phyloP scores from a whole-genome alignment of 2,888 invertebrate species.

The Hyppa rectilinea region DNA sequence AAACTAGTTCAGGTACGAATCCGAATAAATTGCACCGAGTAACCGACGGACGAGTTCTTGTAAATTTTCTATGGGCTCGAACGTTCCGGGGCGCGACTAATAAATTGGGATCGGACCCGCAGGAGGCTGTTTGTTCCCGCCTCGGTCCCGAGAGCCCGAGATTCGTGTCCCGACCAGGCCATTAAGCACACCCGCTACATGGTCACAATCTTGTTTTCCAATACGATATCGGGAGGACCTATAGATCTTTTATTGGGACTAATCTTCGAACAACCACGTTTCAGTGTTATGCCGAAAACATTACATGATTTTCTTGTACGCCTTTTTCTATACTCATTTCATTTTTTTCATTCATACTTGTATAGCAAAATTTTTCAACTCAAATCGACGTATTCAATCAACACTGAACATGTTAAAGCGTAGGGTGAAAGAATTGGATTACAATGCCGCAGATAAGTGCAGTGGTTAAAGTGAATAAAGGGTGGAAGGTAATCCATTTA shows the following conservation, averaged over 20 bases:
- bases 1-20: conserved; percentile 52
- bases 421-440: conserved; percentile 19
- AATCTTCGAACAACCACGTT: conserved; percentile 59
- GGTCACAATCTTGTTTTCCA: conserved; percentile 72
- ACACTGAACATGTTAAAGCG: conserved; percentile 4
- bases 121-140: conserved; percentile 71
- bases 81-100: conserved; percentile 62
- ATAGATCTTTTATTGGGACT: conserved; percentile 58
- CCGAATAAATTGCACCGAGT: conserved; percentile 71
- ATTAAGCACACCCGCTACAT: conserved; percentile 77
- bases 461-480: conserved; percentile 44
- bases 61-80: conserved; percentile 73
- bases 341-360: too few relatives aligned
- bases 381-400: conserved; percentile 1
- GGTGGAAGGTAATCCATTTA: conserved; percentile 53
- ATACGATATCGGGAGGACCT: conserved; percentile 63
- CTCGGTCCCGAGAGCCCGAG: conserved; percentile 65
- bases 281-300: conserved; percentile 54
- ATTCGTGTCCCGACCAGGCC: conserved; percentile 64
- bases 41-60: conserved; percentile 65
- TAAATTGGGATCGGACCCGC: conserved; percentile 74
- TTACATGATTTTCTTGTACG: conserved; percentile 27
- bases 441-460: conserved; percentile 42
- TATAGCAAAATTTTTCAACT: background rate
- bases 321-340: conserved; percentile 29